Evolutionary conservation across 2,797 vertebrate genomes (phyloP), one percentile per base, ranked within the genome.

Genomic region (Loris lydekkerianus): DNA sequence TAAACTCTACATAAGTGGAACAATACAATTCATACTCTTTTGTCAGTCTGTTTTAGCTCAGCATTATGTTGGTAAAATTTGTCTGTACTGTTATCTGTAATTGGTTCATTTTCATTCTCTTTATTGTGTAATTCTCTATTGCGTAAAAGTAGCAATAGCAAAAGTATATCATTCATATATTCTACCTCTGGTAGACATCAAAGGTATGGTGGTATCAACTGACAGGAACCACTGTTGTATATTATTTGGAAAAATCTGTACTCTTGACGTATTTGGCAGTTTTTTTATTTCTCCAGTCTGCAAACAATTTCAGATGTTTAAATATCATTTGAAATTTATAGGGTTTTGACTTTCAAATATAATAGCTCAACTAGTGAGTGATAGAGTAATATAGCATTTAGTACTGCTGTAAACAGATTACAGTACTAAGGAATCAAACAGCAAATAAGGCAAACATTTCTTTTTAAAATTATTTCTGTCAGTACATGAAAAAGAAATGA

Each of bases 341-440:
- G 14, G 31, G 21, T 90, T 89, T 75, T 29, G 46, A 75, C 67
- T 86, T 81, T 88, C 43, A 61, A 40, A 53, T 78, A 63, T 7
- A 53, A 20, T 67, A 89, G 34, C 37, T 93, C 49, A 25, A 86
- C 25, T 46, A 85, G 25, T 21, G 4, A 56, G 29, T 34, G 31
- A 46, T 53, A 58, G 14, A 78, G 15, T 40, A 78, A 56, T 70
- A 53, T 2, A 76, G 46, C 49, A 75, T 40, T 40, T 69, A 76
- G 25, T 69, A 40, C 29, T 86, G 72, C 78, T n/a, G 60, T 80
- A 85, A 80, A 72, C n/a, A 43, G 58, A 40, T 46, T 29, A 89
- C 1, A 95, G 18, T 58, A 86, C 58, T 81, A 70, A 89, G 75
- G 27, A 85, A 90, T 92, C 61, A 95, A 76, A 60, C 23, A 58